Evolutionary conservation across 2,888 invertebrate species (phyloP).

Genomic region (Miltochrista miniata): DNA sequence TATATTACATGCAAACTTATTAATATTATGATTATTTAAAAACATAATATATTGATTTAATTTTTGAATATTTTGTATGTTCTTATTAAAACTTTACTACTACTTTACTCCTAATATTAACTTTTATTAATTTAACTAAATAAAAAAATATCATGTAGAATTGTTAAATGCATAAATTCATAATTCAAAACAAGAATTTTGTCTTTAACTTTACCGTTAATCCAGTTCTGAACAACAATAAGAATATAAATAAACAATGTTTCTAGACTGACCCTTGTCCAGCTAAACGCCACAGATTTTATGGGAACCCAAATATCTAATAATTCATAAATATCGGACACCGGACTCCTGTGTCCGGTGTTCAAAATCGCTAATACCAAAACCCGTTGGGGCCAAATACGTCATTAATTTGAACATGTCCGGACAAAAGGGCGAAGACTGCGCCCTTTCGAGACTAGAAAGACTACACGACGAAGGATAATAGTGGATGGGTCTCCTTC

Average conservation of each 20-base stretch:
- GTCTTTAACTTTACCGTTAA: constrained; percentile 1
- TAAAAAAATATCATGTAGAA: too few species aligned
- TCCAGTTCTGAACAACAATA: constrained; percentile 9
- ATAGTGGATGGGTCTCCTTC: constrained; percentile 66
- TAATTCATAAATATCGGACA: constrained; percentile 78
- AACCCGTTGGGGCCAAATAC: constrained; percentile 71
- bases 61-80: neutral
- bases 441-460: constrained; percentile 57
- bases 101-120: too few species aligned
- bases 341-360: constrained; percentile 50
- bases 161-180: too few species aligned
- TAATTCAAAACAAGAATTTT: too few species aligned
- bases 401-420: constrained; percentile 56
- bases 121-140: too few species aligned
- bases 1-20: too few species aligned
- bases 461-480: constrained; percentile 51
- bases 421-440: constrained; percentile 67
- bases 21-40: too few species aligned
- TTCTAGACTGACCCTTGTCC: constrained; percentile 38
- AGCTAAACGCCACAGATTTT: constrained; percentile 51
- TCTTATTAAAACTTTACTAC: neutral
- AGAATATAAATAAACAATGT: constrained; percentile 28
- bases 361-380: constrained; percentile 50
- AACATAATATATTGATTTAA: neutral
- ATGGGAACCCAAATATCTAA: constrained; percentile 71